These are phyloP conservation scores for Coluber constrictor DNA, from an alignment of 2,797 vertebrate species.

Conservation along the genomic window DNA sequence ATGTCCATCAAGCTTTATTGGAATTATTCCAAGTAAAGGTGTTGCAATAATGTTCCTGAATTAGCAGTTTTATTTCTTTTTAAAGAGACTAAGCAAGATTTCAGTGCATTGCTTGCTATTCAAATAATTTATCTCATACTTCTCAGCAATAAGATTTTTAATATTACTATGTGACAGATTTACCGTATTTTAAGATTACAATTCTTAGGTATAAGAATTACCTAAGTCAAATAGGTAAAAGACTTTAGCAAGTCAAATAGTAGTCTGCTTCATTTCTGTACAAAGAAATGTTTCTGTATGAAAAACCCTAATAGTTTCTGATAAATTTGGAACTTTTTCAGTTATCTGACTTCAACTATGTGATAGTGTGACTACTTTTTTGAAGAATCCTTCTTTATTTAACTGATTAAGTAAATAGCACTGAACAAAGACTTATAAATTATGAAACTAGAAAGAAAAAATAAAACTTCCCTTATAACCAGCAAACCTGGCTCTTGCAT, in stretches of 20 bases:
- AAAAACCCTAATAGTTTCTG: not conserved
- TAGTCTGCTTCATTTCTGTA: not conserved
- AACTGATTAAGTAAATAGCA: not conserved
- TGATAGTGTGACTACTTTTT: not conserved
- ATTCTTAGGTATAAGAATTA: not conserved
- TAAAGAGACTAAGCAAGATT: not conserved
- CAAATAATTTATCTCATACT: not conserved
- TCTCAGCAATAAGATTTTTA: not conserved
- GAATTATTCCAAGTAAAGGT: not conserved
- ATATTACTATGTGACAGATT: not conserved
- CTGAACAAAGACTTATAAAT: not conserved
- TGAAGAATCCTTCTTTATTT: not conserved
- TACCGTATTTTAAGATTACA: not conserved
- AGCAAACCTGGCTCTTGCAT: not conserved
- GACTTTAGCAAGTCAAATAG: not conserved
- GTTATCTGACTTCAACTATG: not conserved
- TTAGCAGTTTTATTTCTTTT: not conserved
- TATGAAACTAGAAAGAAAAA: constrained; percentile 1
- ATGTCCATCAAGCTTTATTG: not conserved
- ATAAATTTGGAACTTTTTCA: not conserved
- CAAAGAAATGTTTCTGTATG: not conserved
- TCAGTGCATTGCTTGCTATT: not conserved
- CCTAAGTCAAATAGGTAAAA: no score
- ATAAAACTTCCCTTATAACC: not conserved
- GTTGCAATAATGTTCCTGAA: not conserved